Base-by-base conservation (phyloP, 2,888 invertebrate species). In the Agriotes lineatus region DNA sequence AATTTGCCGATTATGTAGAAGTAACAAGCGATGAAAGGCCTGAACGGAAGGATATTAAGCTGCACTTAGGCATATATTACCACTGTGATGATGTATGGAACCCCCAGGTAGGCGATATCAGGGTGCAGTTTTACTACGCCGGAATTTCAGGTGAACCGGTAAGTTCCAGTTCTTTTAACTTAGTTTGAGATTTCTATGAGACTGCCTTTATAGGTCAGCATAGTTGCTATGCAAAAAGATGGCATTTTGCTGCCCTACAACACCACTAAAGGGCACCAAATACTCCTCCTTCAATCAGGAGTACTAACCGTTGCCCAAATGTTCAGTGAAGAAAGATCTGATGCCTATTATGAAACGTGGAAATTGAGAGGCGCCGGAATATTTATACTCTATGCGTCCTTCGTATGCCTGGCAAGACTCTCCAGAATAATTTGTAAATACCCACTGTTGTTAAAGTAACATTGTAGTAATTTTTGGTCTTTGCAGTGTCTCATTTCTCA, bases 61-160 rank as follows among this genome's bases (percentile, higher is more conserved):
- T 96, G 75, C 95, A 95, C 82, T 89, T 94, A 50, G 96, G 95
- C 0, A 88, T 95, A 69, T 96, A 96, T 80, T 96, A 95, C 80
- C 95, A 96, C 76, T 91, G 93, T 14, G 88, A 90, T 54, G 93
- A 96, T 84, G 91, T 96, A 2, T 90, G 93, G 85, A 90, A 93
- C 80, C 95, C 96, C 56, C 89, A 93, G 85, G 89, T 95, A 19
- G 96, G 96, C 2, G 96, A 96, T 81, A 86, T 95, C 57, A 86
- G 96, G 59, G 88, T 96, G 64, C 92, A 94, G 80, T 95, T 96
- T 83, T 93, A 94, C 5, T 96, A 93, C 83, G 93, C 96, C 6
- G 96, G 96, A 2, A 87, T 86, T 72, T 85, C 86, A 64, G 88
- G 87, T 16, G 87, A 89, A 72, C 80, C 85, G 71, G 87, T 87